These are phyloP conservation scores for Prunella fulvescens DNA, from an alignment of 2,113 vertebrate species.

Conservation along the genomic window DNA sequence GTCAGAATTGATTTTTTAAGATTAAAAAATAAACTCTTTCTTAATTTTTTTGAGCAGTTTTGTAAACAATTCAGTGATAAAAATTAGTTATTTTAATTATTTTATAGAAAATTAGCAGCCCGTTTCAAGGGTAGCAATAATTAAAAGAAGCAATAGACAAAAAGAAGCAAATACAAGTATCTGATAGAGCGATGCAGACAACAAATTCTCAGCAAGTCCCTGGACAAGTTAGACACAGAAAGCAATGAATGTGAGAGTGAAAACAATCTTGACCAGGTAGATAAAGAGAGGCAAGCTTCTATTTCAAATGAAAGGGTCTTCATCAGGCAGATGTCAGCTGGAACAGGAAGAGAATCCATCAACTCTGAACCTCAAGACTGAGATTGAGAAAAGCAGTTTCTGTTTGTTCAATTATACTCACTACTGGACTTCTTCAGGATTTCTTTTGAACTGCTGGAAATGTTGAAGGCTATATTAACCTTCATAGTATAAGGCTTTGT, in stretches of 20 bases:
- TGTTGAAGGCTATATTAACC: neutral
- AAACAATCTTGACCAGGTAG: neutral
- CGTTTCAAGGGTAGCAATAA: neutral
- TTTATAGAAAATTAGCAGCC: neutral
- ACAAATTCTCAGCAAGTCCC: neutral
- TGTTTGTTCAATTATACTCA: slow-evolving; percentile 42
- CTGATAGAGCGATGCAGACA: neutral
- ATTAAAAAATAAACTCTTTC: neutral
- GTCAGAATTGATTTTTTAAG: neutral
- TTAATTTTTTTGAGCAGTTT: neutral
- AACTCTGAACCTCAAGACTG: neutral
- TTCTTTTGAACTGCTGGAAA: slow-evolving; percentile 17
- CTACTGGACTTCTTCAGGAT: neutral
- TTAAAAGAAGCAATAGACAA: neutral
- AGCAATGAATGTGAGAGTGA: neutral
- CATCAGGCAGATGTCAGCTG: slow-evolving; percentile 32
- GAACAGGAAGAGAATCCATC: slow-evolving; percentile 41
- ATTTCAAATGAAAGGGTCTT: slow-evolving; percentile 39
- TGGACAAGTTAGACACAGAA: neutral
- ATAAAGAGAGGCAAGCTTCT: neutral
- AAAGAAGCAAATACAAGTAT: neutral
- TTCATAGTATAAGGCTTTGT: neutral
- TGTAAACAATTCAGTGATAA: neutral
- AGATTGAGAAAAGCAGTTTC: slow-evolving; percentile 5
- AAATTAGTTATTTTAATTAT: neutral